Percentiles rank a stretch among this genome's conserved stretches.
Evolutionary conservation across 1,140 invertebrate genomes (phyloP).

Genomic region (Drosophila auraria): DNA sequence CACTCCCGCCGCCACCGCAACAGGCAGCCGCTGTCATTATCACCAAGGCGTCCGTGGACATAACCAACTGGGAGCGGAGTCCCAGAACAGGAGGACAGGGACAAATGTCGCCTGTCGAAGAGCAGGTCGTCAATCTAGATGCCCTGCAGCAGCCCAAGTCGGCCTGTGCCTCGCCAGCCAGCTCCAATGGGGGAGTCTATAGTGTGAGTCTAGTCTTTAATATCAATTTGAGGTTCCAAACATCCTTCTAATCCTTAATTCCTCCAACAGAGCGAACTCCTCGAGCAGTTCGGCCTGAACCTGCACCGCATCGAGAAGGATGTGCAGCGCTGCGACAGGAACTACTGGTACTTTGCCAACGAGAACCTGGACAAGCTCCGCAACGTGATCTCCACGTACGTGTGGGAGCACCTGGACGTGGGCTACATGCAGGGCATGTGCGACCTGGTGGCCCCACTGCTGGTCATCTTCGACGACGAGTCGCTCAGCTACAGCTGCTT

Average conservation of each 20-base stretch:
- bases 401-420: conserved; percentile 96
- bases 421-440: conserved; percentile 98
- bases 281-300: conserved; percentile 95
- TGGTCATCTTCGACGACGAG: conserved; percentile 97
- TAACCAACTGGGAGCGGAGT: conserved; percentile 85
- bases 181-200: conserved; percentile 94
- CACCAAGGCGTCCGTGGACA: conserved; percentile 89
- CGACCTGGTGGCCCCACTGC: conserved; percentile 95
- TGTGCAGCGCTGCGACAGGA: conserved; percentile 96
- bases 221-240: not conserved
- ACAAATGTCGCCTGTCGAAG: conserved; percentile 78
- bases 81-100: conserved; percentile 53
- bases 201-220: conserved; percentile 88
- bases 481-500: conserved; percentile 96
- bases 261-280: conserved; percentile 89
- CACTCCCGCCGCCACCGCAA: conserved; percentile 23
- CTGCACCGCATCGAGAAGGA: conserved; percentile 98
- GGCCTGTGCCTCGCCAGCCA: conserved; percentile 91
- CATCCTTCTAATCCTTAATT: not conserved
- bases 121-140: conserved; percentile 63
- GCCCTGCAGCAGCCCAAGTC: conserved; percentile 86
- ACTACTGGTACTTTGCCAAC: conserved; percentile 95
- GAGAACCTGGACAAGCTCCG: conserved; percentile 97
- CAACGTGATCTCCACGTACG: conserved; percentile 98
- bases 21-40: conserved; percentile 87